Percentiles rank a stretch among this genome's conserved stretches.
Evolutionary conservation across 2,888 invertebrate species (phyloP).

Genomic region (Pterostichus niger): DNA sequence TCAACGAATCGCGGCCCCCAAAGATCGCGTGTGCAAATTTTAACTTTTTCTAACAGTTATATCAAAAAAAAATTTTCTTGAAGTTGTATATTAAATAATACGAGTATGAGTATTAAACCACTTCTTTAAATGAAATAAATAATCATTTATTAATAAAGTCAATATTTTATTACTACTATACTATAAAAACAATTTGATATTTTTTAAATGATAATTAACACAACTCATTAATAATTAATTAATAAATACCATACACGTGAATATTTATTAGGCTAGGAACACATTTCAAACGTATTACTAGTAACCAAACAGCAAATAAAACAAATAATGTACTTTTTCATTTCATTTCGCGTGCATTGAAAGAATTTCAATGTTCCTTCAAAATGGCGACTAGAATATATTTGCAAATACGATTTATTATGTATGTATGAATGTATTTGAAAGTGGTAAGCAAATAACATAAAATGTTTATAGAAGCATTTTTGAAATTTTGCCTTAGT

Average conservation of each 20-base stretch:
- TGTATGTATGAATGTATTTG: not conserved
- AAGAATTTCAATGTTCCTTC: not conserved
- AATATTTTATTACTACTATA: not conserved
- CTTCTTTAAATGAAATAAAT: too few relatives aligned
- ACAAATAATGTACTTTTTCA: slow-evolving; percentile 1
- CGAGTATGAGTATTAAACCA: too few relatives aligned
- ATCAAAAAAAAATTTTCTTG: too few relatives aligned
- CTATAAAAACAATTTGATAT: slow-evolving; percentile 28
- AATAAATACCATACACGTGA: not conserved
- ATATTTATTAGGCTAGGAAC: not conserved
- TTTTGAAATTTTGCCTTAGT: slow-evolving; percentile 5
- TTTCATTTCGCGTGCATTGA: slow-evolving; percentile 23
- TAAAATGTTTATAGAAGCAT: slow-evolving; percentile 9
- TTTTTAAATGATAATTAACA: slow-evolving; percentile 11
- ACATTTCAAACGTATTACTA: not conserved
- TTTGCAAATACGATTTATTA: slow-evolving; percentile 5
- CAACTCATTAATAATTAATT: slow-evolving; percentile 27
- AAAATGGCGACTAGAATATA: slow-evolving; percentile 21
- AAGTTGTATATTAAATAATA: too few relatives aligned
- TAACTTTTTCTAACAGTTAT: too few relatives aligned
- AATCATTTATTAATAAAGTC: slow-evolving; percentile 9
- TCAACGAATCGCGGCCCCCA: too few relatives aligned
- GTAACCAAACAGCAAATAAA: not conserved
- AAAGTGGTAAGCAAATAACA: not conserved
- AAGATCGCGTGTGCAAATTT: too few relatives aligned